Evolutionary conservation across 2,113 vertebrate species (phyloP).

Genomic region (Nerophis ophidion): DNA sequence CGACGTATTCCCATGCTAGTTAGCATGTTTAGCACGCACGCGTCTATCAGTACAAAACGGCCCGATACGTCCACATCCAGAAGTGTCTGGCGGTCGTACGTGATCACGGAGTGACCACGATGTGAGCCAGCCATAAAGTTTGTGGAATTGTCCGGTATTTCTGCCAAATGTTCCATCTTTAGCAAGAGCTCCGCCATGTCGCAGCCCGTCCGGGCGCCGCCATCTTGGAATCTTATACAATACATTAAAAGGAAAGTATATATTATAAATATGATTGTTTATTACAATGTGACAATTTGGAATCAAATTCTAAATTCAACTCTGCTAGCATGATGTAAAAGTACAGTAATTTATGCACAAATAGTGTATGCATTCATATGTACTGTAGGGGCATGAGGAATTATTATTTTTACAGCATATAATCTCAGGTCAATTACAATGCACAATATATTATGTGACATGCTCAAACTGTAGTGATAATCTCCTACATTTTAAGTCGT

Average conservation of each 20-base stretch:
- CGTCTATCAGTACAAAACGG: too few species aligned
- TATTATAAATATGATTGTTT: background rate
- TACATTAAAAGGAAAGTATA: background rate
- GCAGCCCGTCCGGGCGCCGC: too few species aligned
- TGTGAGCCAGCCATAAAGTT: too few species aligned
- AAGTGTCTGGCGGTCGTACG: too few species aligned
- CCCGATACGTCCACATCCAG: too few species aligned
- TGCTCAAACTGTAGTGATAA: slow-evolving; percentile 22
- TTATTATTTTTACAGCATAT: background rate
- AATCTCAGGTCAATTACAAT: slow-evolving; percentile 36
- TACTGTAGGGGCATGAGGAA: background rate
- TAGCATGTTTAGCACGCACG: too few species aligned
- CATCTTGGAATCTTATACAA: background rate
- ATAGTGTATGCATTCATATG: background rate
- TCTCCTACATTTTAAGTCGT: slow-evolving; percentile 29
- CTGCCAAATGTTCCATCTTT: too few species aligned
- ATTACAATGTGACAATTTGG: background rate
- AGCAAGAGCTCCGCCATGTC: too few species aligned
- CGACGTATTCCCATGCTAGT: too few species aligned
- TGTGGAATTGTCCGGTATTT: too few species aligned
- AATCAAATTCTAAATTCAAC: slow-evolving; percentile 1
- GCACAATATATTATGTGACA: slow-evolving; percentile 10
- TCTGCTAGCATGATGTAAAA: background rate
- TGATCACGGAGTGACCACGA: too few species aligned
- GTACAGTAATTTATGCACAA: background rate